Evolutionary conservation across 2,797 vertebrate species (phyloP), one percentile per base, ranked within the genome.

Genomic region (Loris lydekkerianus): DNA sequence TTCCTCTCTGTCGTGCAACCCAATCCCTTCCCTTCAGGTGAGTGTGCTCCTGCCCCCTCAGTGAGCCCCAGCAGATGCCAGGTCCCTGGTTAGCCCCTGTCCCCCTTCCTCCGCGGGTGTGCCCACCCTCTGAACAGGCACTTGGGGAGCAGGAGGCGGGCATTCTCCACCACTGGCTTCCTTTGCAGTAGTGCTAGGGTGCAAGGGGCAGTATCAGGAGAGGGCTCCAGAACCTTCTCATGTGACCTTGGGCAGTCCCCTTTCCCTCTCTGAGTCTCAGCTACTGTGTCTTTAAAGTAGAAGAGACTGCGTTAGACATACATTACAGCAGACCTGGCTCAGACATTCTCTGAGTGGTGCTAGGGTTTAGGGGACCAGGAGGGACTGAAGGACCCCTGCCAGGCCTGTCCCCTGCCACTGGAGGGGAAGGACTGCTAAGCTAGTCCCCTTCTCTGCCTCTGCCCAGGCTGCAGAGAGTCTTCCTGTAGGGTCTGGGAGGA

Each of bases 1-100:
- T 98, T 98, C 96, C 98, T 99, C 61, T 98, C 98, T 0, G 86
- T 98, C 23, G 98, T 99, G 69, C 98, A 99, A 96, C 98, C 97
- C n/a, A 98, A 99, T 81, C 96, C 98, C 4, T 98, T 99, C 83
- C 98, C 98, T 37, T 95, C 98, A 65, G 99, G 99, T 99, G 97
- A 98, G 98, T 95, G 91, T 1, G 40, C 43, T 15, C 80, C 27
- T 67, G 18, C 56, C 18, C 11, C 34, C 58, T 65, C 10, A 2
- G 14, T 0, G 5, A 69, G 65, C 67, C 56, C 58, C 9, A 1
- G 29, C 58, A 7, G 20, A 70, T 14, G 0, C 4, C 6, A 37
- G 58, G 61, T 34, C 53, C 72, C 93, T 27, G 53, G 21, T 49
- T 70, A 63, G 83, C n/a, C 15, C 46, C 31, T 81, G 23, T 21